Conservation (phyloP, 1,140 invertebrate species). For the Dreissena polymorpha region DNA sequence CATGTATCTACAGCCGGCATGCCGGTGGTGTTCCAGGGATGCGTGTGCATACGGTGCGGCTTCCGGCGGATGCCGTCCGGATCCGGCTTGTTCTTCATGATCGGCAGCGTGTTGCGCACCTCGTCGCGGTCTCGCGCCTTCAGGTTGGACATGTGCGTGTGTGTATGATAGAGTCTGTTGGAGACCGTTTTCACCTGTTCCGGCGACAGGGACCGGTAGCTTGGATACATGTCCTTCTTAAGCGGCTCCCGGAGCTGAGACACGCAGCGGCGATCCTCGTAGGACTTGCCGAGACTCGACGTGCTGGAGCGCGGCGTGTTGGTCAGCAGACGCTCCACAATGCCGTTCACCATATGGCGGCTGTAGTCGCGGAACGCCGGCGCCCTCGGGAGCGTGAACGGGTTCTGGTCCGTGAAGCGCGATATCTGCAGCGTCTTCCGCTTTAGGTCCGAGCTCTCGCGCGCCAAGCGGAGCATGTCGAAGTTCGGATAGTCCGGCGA, state of each 20-base stretch:
- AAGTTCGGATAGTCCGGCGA: slow-evolving; percentile 52
- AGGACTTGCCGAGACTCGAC: slow-evolving; percentile 21
- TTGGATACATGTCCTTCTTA: slow-evolving; percentile 45
- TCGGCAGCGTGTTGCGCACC: slow-evolving; percentile 37
- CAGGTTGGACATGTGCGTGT: slow-evolving; percentile 53
- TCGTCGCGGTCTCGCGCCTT: slow-evolving; percentile 42
- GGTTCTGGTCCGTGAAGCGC: slow-evolving; percentile 32
- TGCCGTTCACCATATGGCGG: slow-evolving; percentile 35
- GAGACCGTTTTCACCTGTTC: slow-evolving; percentile 49
- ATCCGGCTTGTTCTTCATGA: slow-evolving; percentile 49
- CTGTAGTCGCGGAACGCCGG: slow-evolving; percentile 51
- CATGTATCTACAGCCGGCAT: slow-evolving; percentile 41
- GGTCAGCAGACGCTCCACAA: slow-evolving; percentile 33
- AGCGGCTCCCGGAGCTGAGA: slow-evolving; percentile 48
- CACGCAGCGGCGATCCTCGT: slow-evolving; percentile 40
- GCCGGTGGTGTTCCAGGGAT: slow-evolving; percentile 46
- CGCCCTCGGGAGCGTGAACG: slow-evolving; percentile 47
- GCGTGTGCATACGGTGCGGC: slow-evolving; percentile 46
- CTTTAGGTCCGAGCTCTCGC: slow-evolving; percentile 47
- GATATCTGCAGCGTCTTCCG: slow-evolving; percentile 44
- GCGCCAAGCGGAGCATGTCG: slow-evolving; percentile 49
- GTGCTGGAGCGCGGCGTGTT: slow-evolving; percentile 8
- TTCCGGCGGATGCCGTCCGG: slow-evolving; percentile 36
- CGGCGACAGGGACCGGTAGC: slow-evolving; percentile 50
- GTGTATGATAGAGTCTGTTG: slow-evolving; percentile 47